These are phyloP conservation scores for Mechanitis mazaeus DNA, from an alignment of 2,888 invertebrate species.

Conservation along the genomic window DNA sequence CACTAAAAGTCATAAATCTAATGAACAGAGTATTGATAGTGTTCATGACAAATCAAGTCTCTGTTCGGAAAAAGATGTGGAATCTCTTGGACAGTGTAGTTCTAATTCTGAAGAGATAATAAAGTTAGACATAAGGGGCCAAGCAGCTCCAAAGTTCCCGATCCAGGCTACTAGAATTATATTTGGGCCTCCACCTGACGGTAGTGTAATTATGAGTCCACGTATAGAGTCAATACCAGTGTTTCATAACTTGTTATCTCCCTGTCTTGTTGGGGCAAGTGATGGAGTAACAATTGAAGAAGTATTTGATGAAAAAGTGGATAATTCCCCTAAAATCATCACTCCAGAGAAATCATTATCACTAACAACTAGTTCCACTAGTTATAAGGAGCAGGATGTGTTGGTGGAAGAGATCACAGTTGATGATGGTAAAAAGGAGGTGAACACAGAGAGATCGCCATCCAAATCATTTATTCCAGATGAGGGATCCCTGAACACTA, in stretches of 20 bases:
- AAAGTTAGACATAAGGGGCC: slow-evolving; percentile 68
- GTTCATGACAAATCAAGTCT: slow-evolving; percentile 36
- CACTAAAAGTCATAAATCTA: slow-evolving; percentile 41
- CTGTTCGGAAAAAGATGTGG: slow-evolving; percentile 33
- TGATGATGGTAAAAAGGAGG: slow-evolving; percentile 40
- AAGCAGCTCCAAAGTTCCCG: slow-evolving; percentile 55
- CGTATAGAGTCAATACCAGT: slow-evolving; percentile 50
- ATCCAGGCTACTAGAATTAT: slow-evolving; percentile 61
- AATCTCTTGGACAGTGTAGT: slow-evolving; percentile 43
- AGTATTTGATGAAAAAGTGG: slow-evolving; percentile 22
- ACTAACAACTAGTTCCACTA: slow-evolving; percentile 30
- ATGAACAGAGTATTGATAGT: slow-evolving; percentile 32
- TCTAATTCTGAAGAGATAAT: slow-evolving; percentile 70
- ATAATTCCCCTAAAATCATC: slow-evolving; percentile 30
- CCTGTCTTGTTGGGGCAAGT: slow-evolving; percentile 53
- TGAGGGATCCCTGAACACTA: slow-evolving; percentile 72
- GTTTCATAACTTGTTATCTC: slow-evolving; percentile 59
- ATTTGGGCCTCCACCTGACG: slow-evolving; percentile 66
- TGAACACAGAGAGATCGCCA: slow-evolving; percentile 42
- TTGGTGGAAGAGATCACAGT: slow-evolving; percentile 39
- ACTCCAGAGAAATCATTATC: slow-evolving; percentile 40
- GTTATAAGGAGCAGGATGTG: slow-evolving; percentile 59
- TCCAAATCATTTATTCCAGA: slow-evolving; percentile 59
- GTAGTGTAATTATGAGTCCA: slow-evolving; percentile 49
- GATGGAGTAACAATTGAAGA: slow-evolving; percentile 31